Evolutionary conservation across 2,797 vertebrate genomes (phyloP).

Genomic region (Poecilia velifera): DNA sequence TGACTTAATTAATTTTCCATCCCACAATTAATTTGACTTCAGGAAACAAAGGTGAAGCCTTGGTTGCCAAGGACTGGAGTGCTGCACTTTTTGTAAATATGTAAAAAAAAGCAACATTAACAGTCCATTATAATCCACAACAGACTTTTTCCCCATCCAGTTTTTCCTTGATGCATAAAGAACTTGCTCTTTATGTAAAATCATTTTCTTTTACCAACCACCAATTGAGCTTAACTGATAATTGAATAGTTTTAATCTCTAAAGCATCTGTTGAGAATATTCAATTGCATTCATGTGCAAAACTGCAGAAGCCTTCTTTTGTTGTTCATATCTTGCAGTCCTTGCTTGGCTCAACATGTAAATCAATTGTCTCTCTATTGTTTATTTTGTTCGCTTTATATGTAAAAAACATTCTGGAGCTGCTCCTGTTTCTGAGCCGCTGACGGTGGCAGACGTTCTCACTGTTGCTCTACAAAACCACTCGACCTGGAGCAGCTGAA

Average conservation of each 20-base stretch:
- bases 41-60: not conserved
- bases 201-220: not conserved
- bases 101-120: not conserved
- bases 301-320: not conserved
- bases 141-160: not conserved
- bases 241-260: not conserved
- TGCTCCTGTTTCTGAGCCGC: not conserved
- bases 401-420: not conserved
- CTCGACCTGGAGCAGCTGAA: conserved; percentile 19
- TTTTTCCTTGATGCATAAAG: not conserved
- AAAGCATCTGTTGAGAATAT: not conserved
- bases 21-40: not conserved
- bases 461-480: not conserved
- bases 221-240: not conserved
- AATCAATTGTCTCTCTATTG: not conserved
- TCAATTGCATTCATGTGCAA: not conserved
- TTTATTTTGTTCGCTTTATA: not conserved
- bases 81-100: not conserved
- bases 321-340: not conserved
- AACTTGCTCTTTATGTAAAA: not conserved
- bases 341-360: not conserved
- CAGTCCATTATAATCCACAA: not conserved
- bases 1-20: not conserved
- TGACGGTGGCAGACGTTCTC: not conserved
- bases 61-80: not conserved